Conservation (phyloP, 1,140 invertebrate genomes). For the Paramacrobiotus metropolitanus region DNA sequence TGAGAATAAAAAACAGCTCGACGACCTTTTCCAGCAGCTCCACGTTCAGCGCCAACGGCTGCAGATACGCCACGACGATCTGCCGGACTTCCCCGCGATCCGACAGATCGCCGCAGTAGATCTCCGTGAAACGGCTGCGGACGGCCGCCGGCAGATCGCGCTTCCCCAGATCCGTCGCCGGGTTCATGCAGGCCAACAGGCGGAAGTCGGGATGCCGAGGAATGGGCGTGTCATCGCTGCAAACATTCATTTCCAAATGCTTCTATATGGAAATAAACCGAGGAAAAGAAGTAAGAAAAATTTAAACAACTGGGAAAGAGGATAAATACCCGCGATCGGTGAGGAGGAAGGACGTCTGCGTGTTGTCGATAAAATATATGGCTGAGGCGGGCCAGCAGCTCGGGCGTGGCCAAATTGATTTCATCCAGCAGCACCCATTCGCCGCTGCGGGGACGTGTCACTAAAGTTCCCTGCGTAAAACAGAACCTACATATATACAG, state of each 20-base stretch:
- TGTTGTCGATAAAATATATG: constrained; percentile 68
- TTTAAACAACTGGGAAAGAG: no score
- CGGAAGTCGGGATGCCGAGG: constrained; percentile 65
- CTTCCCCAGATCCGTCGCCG: constrained; percentile 96
- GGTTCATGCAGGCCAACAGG: constrained; percentile 98
- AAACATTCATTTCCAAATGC: no score
- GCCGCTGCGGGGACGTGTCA: constrained; percentile 62
- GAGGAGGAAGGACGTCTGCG: constrained; percentile 47
- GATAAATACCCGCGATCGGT: constrained; percentile 72
- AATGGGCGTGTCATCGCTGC: constrained; percentile 33
- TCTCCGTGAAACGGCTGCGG: constrained; percentile 84
- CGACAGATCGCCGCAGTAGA: constrained; percentile 74
- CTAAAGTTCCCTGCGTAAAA: constrained; percentile 62
- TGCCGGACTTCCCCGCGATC: constrained; percentile 51
- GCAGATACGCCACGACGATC: constrained; percentile 61
- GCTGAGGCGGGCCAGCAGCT: constrained; percentile 81
- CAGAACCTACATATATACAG: no score
- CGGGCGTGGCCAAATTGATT: constrained; percentile 84
- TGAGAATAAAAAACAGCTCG: constrained; percentile 58
- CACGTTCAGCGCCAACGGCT: constrained; percentile 39
- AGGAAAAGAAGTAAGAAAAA: no score
- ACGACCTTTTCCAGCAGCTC: constrained; percentile 44
- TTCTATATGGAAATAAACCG: no score
- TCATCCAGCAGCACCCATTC: constrained; percentile 90
- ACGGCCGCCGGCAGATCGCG: constrained; percentile 74